Conservation (phyloP, 2,113 vertebrate species). For the Dipodomys spectabilis region DNA sequence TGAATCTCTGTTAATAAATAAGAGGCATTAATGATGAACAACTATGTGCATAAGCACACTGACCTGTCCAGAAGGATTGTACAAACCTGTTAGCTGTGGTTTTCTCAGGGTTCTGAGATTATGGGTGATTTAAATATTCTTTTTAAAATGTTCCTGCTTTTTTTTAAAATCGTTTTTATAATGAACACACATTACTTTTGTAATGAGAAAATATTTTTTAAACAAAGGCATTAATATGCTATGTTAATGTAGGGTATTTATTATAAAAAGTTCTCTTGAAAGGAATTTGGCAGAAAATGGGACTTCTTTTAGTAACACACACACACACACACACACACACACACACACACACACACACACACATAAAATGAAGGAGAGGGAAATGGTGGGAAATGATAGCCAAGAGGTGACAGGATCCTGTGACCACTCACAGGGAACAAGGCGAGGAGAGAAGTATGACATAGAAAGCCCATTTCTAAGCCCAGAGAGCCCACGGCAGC, state of each 20-base stretch:
- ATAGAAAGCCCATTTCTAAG: neutral
- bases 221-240: neutral
- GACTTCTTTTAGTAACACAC: neutral
- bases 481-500: neutral
- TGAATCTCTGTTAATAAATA: neutral
- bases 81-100: neutral
- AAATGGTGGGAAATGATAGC: neutral
- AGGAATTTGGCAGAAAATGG: slow-evolving; percentile 27
- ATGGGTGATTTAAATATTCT: slow-evolving; percentile 49
- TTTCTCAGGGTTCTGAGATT: slow-evolving; percentile 14
- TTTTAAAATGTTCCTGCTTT: slow-evolving; percentile 44
- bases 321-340: no score
- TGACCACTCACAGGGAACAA: neutral
- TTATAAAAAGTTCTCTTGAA: slow-evolving; percentile 40
- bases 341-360: no score
- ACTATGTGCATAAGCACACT: neutral
- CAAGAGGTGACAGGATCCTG: neutral
- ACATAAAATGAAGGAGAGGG: neutral
- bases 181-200: slow-evolving; percentile 41
- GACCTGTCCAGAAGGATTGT: neutral
- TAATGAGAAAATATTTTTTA: slow-evolving; percentile 51
- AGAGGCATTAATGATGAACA: neutral
- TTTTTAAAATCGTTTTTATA: slow-evolving; percentile 40
- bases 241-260: slow-evolving; percentile 23
- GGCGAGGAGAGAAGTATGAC: neutral